A percentile compares a stretch with the other conserved stretches of the same genome.
phyloP scores from a whole-genome alignment of 2,888 invertebrate species.

The Spilosoma lubricipeda region DNA sequence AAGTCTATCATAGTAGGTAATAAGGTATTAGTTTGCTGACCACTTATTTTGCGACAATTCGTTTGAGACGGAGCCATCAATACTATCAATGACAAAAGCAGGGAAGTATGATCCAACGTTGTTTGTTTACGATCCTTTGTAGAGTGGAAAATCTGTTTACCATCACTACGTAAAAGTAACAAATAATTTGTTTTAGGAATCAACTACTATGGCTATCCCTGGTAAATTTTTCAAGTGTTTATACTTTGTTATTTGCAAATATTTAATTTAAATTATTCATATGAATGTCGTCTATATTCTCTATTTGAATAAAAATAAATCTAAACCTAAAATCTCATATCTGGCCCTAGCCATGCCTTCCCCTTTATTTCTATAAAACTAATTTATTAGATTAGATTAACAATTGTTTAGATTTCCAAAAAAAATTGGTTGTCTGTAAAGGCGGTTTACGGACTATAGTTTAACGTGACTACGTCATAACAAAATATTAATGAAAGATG shows the following conservation, averaged over 20 bases:
- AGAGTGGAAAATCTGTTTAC: neutral
- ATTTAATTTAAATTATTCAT: neutral
- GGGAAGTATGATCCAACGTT: no score
- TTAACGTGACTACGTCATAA: no score
- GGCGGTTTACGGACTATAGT: no score
- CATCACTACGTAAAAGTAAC: no score
- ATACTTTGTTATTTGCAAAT: neutral
- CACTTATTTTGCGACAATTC: neutral
- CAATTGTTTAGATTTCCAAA: no score
- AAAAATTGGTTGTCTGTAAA: no score
- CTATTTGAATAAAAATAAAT: no score
- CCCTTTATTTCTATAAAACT: no score
- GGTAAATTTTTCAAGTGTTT: neutral
- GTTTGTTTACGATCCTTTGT: neutral
- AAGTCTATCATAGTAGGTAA: conserved; percentile 6
- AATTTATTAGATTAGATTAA: no score
- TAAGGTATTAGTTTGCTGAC: conserved; percentile 1
- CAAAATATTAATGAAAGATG: no score
- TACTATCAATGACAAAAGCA: neutral
- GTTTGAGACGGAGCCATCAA: neutral
- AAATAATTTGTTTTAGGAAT: neutral
- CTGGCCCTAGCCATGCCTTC: neutral
- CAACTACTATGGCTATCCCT: neutral
- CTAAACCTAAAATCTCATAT: neutral
- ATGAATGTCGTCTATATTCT: neutral